Conservation (phyloP, 2,888 invertebrate genomes). For the Hydriomena furcata region DNA sequence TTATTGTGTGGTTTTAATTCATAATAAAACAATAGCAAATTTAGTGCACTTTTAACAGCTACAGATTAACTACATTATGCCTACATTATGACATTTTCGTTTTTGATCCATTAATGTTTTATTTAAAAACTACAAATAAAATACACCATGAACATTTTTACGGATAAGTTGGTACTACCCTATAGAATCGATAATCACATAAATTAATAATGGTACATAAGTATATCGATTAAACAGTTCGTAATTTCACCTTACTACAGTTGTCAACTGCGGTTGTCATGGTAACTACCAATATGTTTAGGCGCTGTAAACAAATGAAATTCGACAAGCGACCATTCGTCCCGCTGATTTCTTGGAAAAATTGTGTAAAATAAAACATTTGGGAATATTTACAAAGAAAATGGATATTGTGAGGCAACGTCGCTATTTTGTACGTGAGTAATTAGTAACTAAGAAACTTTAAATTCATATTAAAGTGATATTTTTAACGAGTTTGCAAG, state of each 20-base stretch:
- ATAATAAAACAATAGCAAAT: no score
- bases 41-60: no score
- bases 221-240: slow-evolving; percentile 58
- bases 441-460: no score
- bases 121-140: no score
- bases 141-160: no score
- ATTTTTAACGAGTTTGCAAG: background rate
- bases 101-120: no score
- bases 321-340: slow-evolving; percentile 59
- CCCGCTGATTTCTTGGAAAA: slow-evolving; percentile 44
- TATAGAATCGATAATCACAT: slow-evolving; percentile 35
- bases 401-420: slow-evolving; percentile 52
- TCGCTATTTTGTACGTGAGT: slow-evolving; percentile 57
- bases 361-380: slow-evolving; percentile 29
- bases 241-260: slow-evolving; percentile 51
- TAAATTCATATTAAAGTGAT: no score
- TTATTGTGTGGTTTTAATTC: no score
- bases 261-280: slow-evolving; percentile 66
- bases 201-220: slow-evolving; percentile 36
- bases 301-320: slow-evolving; percentile 78
- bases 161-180: background rate
- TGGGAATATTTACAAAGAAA: slow-evolving; percentile 42
- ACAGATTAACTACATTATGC: no score
- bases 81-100: no score
- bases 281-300: slow-evolving; percentile 66